These are phyloP conservation scores for Hemibagrus wyckioides DNA, from an alignment of 2,113 vertebrate species.

Conservation along the genomic window DNA sequence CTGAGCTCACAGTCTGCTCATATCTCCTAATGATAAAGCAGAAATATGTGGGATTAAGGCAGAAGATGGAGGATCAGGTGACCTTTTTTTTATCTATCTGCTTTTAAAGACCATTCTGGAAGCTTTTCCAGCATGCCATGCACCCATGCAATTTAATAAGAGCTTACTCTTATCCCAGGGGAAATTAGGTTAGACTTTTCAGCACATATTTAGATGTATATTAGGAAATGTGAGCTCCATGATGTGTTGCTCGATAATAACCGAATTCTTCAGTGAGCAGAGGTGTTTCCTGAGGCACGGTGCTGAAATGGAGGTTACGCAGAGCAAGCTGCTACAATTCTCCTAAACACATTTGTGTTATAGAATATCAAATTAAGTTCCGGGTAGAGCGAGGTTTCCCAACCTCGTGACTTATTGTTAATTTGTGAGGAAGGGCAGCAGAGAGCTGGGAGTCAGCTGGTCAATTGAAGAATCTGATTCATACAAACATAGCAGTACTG, in stretches of 20 bases:
- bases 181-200: constrained; percentile 51
- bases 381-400: constrained; percentile 8
- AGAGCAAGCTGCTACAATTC: not conserved
- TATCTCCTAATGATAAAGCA: constrained; percentile 17
- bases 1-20: constrained; percentile 2
- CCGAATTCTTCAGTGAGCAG: constrained; percentile 8
- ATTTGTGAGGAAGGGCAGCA: not conserved
- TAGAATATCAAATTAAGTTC: constrained; percentile 17
- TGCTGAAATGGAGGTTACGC: constrained; percentile 8
- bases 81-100: constrained; percentile 47
- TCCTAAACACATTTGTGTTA: constrained; percentile 26
- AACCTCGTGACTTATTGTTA: constrained; percentile 5
- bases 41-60: constrained; percentile 35
- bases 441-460: not conserved
- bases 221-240: constrained; percentile 26
- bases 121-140: constrained; percentile 56
- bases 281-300: constrained; percentile 21
- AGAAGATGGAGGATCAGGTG: constrained; percentile 48
- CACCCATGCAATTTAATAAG: constrained; percentile 60
- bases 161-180: constrained; percentile 33
- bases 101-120: constrained; percentile 58
- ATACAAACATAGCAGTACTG: not conserved
- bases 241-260: constrained; percentile 42
- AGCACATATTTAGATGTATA: constrained; percentile 54
- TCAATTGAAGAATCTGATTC: not conserved